phyloP scores from a whole-genome alignment of 2,888 invertebrate species.

The Dysmachus trigonus region DNA sequence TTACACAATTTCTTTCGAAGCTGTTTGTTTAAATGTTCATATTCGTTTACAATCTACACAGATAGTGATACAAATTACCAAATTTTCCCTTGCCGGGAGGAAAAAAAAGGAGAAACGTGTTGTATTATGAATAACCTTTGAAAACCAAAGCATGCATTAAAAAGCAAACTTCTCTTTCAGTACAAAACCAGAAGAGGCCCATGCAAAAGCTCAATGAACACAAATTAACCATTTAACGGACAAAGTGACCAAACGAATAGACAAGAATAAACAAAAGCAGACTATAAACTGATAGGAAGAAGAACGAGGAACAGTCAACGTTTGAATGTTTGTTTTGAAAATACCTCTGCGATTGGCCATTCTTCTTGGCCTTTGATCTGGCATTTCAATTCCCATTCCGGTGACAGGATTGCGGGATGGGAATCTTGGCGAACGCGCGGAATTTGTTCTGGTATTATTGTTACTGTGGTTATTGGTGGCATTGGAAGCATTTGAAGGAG shows the following conservation, averaged over 20 bases:
- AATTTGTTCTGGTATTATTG: not conserved
- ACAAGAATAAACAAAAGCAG: not conserved
- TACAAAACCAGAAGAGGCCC: not conserved
- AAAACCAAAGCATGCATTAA: not conserved
- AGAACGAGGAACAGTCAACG: slow-evolving; percentile 17
- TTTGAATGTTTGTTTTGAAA: not conserved
- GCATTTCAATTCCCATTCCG: slow-evolving; percentile 55
- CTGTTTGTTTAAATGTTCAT: no score
- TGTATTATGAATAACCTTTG: not conserved
- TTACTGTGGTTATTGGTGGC: not conserved
- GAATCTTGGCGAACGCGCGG: slow-evolving; percentile 18
- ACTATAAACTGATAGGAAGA: not conserved
- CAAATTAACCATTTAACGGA: not conserved
- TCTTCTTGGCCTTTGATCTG: slow-evolving; percentile 54
- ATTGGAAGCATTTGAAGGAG: not conserved
- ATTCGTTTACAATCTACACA: not conserved
- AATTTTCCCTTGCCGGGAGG: not conserved
- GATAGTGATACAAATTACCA: not conserved
- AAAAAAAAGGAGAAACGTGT: not conserved
- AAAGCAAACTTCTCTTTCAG: not conserved
- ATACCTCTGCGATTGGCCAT: slow-evolving; percentile 53
- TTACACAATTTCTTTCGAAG: no score
- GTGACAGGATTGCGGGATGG: slow-evolving; percentile 57
- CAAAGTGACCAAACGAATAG: not conserved
- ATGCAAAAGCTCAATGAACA: slow-evolving; percentile 2